Conservation (phyloP, 2,113 vertebrate genomes). For the Lepus timidus region DNA sequence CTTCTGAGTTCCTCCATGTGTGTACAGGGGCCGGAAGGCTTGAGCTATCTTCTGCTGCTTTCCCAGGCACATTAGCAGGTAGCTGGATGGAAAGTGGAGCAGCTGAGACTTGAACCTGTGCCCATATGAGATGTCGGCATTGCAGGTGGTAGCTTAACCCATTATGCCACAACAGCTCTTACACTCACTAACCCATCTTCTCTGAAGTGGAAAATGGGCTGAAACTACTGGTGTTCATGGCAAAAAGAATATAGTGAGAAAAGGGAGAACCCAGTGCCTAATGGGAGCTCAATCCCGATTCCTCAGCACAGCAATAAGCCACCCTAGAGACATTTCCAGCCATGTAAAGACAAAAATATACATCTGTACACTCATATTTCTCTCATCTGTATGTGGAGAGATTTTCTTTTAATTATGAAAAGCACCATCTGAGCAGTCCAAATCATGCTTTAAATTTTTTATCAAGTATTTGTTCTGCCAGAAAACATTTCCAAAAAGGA, state of each 20-base stretch:
- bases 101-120: too few relatives aligned
- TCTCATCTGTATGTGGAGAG: not conserved
- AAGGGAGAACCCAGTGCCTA: not conserved
- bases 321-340: not conserved
- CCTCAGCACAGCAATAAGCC: not conserved
- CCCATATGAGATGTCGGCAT: too few relatives aligned
- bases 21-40: too few relatives aligned
- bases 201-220: not conserved
- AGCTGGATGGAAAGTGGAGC: too few relatives aligned
- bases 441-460: constrained; percentile 54
- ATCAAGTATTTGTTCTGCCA: constrained; percentile 63
- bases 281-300: not conserved
- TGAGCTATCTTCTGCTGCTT: too few relatives aligned
- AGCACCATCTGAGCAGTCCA: constrained; percentile 35
- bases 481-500: constrained; percentile 65
- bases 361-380: not conserved
- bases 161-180: not conserved
- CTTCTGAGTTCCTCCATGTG: too few relatives aligned
- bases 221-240: not conserved
- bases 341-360: not conserved
- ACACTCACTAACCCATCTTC: not conserved
- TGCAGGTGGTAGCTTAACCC: too few relatives aligned
- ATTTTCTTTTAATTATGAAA: not conserved
- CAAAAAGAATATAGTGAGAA: not conserved
- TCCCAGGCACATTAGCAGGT: too few relatives aligned